Percentiles rank a stretch among this genome's conserved stretches.
phyloP scores from a whole-genome alignment of 2,113 vertebrate genomes.

The Chionodraco myersi region DNA sequence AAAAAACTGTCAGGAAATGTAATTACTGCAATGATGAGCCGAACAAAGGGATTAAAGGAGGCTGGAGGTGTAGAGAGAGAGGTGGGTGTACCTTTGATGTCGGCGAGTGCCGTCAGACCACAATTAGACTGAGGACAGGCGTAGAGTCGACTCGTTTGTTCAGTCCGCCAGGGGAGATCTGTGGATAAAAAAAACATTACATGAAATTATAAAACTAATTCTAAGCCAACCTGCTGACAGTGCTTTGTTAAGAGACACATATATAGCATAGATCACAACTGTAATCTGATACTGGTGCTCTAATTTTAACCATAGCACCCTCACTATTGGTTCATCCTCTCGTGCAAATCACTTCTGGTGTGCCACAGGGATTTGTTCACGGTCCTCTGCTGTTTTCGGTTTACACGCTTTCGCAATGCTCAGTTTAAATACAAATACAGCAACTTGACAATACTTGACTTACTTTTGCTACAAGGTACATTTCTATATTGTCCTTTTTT shows the following conservation, averaged over 20 bases:
- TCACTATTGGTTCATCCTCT: neutral
- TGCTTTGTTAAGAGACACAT: conserved; percentile 26
- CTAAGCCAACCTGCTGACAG: conserved; percentile 30
- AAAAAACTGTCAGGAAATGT: conserved; percentile 50
- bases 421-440: neutral
- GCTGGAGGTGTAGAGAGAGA: conserved; percentile 52
- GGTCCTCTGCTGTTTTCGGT: neutral
- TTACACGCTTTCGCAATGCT: neutral
- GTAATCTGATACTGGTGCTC: neutral
- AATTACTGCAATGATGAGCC: conserved; percentile 71
- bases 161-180: conserved; percentile 67
- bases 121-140: conserved; percentile 56
- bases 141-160: conserved; percentile 59
- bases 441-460: neutral
- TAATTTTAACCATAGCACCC: neutral
- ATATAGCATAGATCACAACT: neutral
- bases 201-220: conserved; percentile 5
- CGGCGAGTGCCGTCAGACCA: conserved; percentile 60
- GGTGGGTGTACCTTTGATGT: conserved; percentile 78
- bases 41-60: conserved; percentile 72
- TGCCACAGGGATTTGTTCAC: conserved; percentile 10
- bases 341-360: neutral
- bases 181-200: conserved; percentile 48
- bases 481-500: neutral
- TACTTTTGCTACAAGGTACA: neutral